Base-by-base conservation (phyloP, 2,888 invertebrate genomes). In the Teleiodes luculella region DNA sequence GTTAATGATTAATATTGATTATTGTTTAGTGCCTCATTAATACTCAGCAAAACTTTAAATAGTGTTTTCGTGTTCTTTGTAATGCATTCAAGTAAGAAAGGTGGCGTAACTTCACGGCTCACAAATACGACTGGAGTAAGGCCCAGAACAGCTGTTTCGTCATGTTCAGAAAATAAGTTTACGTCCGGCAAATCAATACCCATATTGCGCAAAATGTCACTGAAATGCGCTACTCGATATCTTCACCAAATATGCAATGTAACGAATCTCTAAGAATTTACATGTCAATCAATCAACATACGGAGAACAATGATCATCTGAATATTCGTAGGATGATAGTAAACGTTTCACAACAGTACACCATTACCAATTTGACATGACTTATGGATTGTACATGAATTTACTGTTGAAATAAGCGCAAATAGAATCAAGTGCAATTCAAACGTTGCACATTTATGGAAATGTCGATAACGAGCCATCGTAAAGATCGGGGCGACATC, bases 191-290 rank as follows among this genome's bases (percentile, higher is more conserved):
- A 86, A 89, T 89, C 88, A 85, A 88, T 88, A 88, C 81, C 73
- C 76, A 78, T 78, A 86, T 78, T 89, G 88, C 88, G 88, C 87
- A 88, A 87, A 88, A 85, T 86, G 83, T 80, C 80, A 81, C 76
- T 70, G 75, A 85, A 85, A 80, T 85, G 86, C 80, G 84, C 80
- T 83, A 78, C 67, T 65, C 67, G 63, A 73, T 70, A 76, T 60
- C 63, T 67, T 71, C 64, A 64, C 68, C 64, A 68, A 74, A 74
- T 64, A 62, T 68, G 64, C 66, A 72, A 68, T 68, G 64, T 64
- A 69, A 68, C 64, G 61, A 68, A 69, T 72, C 68, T 48, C 57
- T 64, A 66, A 72, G 70, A 76, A 80, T 83, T 76, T 78, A 71
- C 75, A 83, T 72, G 73, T 71, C 77, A 80, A 81, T 81, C 76